phyloP scores from a whole-genome alignment of 2,113 vertebrate species.

The Misgurnus anguillicaudatus region DNA sequence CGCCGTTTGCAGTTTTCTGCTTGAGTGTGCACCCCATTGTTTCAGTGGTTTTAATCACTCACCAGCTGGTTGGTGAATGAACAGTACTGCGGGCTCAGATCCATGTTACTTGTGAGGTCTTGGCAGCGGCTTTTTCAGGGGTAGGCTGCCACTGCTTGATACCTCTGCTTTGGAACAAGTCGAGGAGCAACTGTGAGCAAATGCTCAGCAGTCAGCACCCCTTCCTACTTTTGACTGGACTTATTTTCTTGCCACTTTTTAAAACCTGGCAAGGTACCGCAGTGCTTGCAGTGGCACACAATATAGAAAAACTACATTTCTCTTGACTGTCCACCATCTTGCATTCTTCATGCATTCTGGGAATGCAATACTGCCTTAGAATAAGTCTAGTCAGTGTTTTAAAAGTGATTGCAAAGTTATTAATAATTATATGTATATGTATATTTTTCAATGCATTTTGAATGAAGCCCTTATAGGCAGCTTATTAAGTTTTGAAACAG shows the following conservation, averaged over 20 bases:
- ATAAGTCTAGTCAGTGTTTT: too few species aligned
- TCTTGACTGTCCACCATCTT: too few species aligned
- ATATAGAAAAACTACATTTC: too few species aligned
- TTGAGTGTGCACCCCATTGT: constrained; percentile 84
- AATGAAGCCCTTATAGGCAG: too few species aligned
- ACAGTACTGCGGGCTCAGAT: constrained; percentile 87
- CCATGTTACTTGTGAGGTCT: constrained; percentile 99
- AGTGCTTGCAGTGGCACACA: too few species aligned
- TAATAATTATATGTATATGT: too few species aligned
- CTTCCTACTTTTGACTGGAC: not conserved
- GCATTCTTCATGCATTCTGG: too few species aligned
- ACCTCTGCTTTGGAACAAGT: constrained; percentile 81
- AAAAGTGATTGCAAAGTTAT: too few species aligned
- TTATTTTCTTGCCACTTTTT: not conserved
- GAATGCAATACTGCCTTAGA: too few species aligned
- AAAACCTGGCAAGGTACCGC: too few species aligned
- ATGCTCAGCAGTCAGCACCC: constrained; percentile 54
- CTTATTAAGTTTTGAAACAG: too few species aligned
- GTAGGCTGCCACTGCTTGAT: constrained; percentile 74
- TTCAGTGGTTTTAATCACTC: constrained; percentile 89
- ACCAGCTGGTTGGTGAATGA: constrained; percentile 94
- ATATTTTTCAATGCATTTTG: too few species aligned
- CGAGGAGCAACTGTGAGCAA: constrained; percentile 71
- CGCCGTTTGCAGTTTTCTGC: constrained; percentile 79
- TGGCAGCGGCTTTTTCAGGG: constrained; percentile 81